These are phyloP conservation scores for Agapostemon virescens DNA, from an alignment of 2,888 invertebrate genomes.

Conservation along the genomic window DNA sequence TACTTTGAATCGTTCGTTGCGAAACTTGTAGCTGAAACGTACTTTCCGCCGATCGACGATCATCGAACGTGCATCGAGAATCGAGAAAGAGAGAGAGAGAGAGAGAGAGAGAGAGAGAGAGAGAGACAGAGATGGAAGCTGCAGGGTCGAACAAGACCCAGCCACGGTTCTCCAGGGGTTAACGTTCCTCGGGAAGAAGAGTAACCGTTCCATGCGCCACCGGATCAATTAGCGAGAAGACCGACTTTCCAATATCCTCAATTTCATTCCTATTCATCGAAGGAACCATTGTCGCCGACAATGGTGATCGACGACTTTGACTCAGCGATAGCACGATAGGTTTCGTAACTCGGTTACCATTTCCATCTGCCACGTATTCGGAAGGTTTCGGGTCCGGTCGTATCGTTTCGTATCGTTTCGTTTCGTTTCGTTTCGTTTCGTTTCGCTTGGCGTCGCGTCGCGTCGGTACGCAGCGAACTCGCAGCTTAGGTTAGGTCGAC, in stretches of 20 bases:
- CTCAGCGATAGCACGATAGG: not conserved
- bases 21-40: not conserved
- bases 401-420: not conserved
- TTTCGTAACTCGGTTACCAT: conserved; percentile 6
- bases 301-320: not conserved
- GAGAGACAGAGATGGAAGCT: not conserved
- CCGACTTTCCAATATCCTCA: not conserved
- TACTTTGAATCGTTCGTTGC: not conserved
- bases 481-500: not conserved
- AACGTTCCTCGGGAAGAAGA: not conserved
- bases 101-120: too few species aligned
- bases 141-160: not conserved
- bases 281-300: not conserved
- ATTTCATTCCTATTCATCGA: not conserved
- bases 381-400: not conserved
- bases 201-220: not conserved
- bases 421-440: not conserved
- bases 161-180: not conserved
- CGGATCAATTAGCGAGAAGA: not conserved
- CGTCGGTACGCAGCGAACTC: not conserved
- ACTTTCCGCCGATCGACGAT: not conserved
- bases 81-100: not conserved
- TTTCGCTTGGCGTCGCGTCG: not conserved
- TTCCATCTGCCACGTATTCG: not conserved
- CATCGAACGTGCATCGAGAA: not conserved